Conservation (phyloP, 2,113 vertebrate genomes). For the Cryptoleucopteryx plumbea region DNA sequence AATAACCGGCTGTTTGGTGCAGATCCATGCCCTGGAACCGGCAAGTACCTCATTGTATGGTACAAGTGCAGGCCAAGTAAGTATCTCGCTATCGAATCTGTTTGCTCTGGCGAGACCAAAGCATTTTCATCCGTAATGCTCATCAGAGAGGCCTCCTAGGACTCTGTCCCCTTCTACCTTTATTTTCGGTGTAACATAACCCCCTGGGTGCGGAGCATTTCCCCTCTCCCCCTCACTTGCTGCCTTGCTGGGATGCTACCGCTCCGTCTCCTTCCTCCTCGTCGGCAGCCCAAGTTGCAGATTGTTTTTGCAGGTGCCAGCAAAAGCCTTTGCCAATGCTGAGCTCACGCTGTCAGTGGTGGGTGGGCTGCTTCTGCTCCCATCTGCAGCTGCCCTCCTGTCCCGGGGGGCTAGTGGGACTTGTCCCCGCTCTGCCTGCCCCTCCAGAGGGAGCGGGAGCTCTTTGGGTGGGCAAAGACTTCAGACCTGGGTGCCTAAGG, state of each 20-base stretch:
- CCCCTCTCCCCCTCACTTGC: background rate
- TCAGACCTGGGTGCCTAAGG: background rate
- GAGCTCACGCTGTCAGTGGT: background rate
- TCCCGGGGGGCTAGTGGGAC: background rate
- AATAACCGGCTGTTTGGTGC: conserved; percentile 85
- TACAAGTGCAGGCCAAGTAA: conserved; percentile 93
- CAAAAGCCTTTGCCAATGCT: background rate
- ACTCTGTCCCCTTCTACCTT: background rate
- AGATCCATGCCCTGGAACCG: conserved; percentile 83
- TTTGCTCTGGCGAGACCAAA: background rate
- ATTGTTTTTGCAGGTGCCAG: conserved; percentile 14
- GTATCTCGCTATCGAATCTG: conserved; percentile 3
- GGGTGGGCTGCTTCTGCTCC: background rate
- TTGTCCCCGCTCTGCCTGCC: fast-evolving
- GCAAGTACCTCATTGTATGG: conserved; percentile 86
- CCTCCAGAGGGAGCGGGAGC: background rate
- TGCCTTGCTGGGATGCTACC: background rate
- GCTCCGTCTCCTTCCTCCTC: background rate
- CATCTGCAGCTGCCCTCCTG: background rate
- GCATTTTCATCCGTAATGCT: background rate
- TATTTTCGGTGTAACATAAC: background rate
- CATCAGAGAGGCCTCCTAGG: background rate
- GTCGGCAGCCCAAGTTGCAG: background rate
- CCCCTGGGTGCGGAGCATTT: fast-evolving
- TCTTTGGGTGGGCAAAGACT: fast-evolving